These are phyloP conservation scores for Ptychadena robeensis DNA, from an alignment of 2,797 vertebrate species.

Conservation along the genomic window DNA sequence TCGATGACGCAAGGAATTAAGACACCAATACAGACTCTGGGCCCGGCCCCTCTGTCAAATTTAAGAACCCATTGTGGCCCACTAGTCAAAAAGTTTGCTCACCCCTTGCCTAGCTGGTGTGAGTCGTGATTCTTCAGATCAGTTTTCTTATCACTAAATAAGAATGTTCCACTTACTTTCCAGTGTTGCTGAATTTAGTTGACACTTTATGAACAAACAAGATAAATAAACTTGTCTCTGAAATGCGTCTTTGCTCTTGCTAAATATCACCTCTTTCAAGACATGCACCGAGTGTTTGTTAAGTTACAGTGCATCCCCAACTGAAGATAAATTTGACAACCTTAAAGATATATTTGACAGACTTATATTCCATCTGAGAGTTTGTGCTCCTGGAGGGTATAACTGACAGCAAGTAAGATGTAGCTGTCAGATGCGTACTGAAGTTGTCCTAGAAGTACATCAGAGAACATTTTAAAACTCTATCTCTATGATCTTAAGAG, in stretches of 20 bases:
- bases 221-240: neutral
- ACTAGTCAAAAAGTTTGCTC: neutral
- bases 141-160: neutral
- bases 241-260: neutral
- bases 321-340: conserved; percentile 46
- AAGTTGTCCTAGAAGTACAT: neutral
- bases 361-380: conserved; percentile 13
- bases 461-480: conserved; percentile 15
- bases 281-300: conserved; percentile 20
- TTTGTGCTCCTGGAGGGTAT: conserved; percentile 29
- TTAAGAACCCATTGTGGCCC: too few species aligned
- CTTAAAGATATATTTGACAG: conserved; percentile 45
- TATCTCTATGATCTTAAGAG: neutral
- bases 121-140: neutral
- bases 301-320: conserved; percentile 11
- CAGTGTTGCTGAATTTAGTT: neutral
- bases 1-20: too few species aligned
- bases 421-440: conserved; percentile 3
- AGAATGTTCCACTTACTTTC: neutral
- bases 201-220: neutral
- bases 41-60: too few species aligned
- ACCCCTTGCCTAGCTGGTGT: too few species aligned
- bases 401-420: conserved; percentile 44
- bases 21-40: too few species aligned
- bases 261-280: conserved; percentile 28